Conservation (phyloP, 2,113 vertebrate genomes). For the Caranx melampygus region DNA sequence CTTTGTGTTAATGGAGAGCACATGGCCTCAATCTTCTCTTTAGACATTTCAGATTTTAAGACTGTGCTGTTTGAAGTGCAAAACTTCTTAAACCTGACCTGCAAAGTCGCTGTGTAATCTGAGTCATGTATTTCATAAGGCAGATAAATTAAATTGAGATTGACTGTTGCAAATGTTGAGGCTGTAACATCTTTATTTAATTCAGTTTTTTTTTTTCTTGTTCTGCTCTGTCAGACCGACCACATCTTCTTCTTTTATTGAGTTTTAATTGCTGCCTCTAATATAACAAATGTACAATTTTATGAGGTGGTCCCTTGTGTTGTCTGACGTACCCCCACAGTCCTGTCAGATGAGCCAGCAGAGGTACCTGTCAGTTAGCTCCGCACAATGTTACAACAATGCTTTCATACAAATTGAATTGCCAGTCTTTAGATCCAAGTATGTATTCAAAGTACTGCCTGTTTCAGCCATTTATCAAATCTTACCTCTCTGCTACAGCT, state of each 20-base stretch:
- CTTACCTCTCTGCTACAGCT: too few relatives aligned
- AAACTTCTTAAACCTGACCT: conserved; percentile 32
- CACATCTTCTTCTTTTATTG: not conserved
- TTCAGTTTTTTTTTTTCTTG: not conserved
- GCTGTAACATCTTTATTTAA: not conserved
- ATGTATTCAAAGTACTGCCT: not conserved
- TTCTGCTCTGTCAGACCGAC: not conserved
- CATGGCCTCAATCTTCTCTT: conserved; percentile 51
- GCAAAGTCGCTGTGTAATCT: not conserved
- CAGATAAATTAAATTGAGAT: conserved; percentile 27
- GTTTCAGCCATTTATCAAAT: not conserved
- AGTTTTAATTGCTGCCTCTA: not conserved
- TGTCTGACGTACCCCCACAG: too few relatives aligned
- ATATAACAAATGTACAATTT: not conserved
- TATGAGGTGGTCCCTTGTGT: not conserved
- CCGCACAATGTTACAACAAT: not conserved
- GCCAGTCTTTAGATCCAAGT: not conserved
- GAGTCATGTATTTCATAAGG: not conserved
- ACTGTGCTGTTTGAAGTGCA: conserved; percentile 29
- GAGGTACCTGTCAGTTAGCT: not conserved
- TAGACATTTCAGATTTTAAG: conserved; percentile 28
- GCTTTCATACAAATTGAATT: not conserved
- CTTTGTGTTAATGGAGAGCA: conserved; percentile 55
- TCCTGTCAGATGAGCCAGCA: not conserved
- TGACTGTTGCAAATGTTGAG: conserved; percentile 5